Conservation (phyloP, 2,113 vertebrate species). For the Daubentonia madagascariensis region DNA sequence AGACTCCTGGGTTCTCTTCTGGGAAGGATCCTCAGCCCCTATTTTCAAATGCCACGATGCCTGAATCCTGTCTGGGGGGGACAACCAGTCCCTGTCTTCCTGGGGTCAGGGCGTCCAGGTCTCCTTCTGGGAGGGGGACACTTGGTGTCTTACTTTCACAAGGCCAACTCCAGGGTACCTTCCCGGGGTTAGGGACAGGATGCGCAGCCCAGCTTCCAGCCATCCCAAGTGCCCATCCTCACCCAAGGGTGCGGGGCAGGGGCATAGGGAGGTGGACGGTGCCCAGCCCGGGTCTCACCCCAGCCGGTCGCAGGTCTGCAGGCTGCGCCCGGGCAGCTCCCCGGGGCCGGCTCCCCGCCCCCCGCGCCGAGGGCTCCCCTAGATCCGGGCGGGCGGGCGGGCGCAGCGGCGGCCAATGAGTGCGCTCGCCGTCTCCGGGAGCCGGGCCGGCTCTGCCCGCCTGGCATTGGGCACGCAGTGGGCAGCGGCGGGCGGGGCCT, state of each 20-base stretch:
- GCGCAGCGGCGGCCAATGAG: slow-evolving; percentile 65
- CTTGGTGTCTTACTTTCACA: background rate
- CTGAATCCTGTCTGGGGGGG: background rate
- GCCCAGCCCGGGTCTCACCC: slow-evolving; percentile 34
- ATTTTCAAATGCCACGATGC: background rate
- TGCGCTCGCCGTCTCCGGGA: slow-evolving; percentile 75
- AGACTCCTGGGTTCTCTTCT: background rate
- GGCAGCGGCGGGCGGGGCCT: slow-evolving; percentile 76
- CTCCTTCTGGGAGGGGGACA: background rate
- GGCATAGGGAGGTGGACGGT: background rate
- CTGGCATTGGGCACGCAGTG: slow-evolving; percentile 78
- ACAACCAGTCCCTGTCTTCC: background rate
- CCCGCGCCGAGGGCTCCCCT: slow-evolving; percentile 67
- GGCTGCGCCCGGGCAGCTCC: slow-evolving; percentile 54
- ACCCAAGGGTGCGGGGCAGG: background rate
- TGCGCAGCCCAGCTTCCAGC: background rate
- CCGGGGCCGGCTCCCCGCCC: slow-evolving; percentile 58
- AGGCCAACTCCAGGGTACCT: background rate
- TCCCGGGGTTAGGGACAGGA: background rate
- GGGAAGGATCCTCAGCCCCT: background rate
- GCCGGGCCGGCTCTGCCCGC: slow-evolving; percentile 75
- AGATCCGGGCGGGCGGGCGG: slow-evolving; percentile 52
- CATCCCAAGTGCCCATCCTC: background rate
- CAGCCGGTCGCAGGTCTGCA: background rate
- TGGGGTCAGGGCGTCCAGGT: background rate